These are phyloP conservation scores for Brachionus rubens DNA, from an alignment of 1,140 invertebrate species.

Conservation along the genomic window DNA sequence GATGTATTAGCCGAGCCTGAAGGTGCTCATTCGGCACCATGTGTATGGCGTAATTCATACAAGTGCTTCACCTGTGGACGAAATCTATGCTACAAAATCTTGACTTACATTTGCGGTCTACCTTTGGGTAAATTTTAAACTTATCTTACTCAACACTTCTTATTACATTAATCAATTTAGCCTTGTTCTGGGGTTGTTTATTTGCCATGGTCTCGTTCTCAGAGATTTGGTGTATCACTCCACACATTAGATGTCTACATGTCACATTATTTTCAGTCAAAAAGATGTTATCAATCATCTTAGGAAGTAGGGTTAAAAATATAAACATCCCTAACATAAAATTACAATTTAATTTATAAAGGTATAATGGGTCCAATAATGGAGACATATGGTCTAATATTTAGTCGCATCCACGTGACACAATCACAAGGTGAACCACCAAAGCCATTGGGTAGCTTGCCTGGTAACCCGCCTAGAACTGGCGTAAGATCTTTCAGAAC, in stretches of 20 bases:
- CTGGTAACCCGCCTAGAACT: conserved; percentile 27
- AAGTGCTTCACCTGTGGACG: conserved; percentile 39
- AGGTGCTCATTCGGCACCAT: conserved; percentile 1
- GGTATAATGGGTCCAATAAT: conserved; percentile 39
- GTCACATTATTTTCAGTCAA: conserved; percentile 11
- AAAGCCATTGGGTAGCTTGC: conserved; percentile 11
- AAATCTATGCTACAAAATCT: conserved; percentile 45
- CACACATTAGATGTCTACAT: conserved; percentile 30
- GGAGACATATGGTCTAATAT: conserved; percentile 43
- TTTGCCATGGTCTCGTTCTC: conserved; percentile 34
- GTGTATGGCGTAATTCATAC: conserved; percentile 34
- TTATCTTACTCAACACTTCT: no score
- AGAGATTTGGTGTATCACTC: conserved; percentile 44
- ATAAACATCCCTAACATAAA: neutral
- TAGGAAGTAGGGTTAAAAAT: neutral
- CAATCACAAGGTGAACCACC: conserved; percentile 31
- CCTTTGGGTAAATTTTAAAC: neutral
- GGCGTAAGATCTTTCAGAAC: conserved; percentile 14
- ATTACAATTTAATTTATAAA: neutral
- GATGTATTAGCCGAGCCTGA: conserved; percentile 42
- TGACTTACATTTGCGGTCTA: conserved; percentile 33
- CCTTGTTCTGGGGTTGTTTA: conserved; percentile 40
- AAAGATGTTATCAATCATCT: conserved; percentile 34
- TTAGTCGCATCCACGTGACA: conserved; percentile 39
- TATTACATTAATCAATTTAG: no score